Evolutionary conservation across 2,113 vertebrate genomes (phyloP).

Genomic region (Elaphurus davidianus): DNA sequence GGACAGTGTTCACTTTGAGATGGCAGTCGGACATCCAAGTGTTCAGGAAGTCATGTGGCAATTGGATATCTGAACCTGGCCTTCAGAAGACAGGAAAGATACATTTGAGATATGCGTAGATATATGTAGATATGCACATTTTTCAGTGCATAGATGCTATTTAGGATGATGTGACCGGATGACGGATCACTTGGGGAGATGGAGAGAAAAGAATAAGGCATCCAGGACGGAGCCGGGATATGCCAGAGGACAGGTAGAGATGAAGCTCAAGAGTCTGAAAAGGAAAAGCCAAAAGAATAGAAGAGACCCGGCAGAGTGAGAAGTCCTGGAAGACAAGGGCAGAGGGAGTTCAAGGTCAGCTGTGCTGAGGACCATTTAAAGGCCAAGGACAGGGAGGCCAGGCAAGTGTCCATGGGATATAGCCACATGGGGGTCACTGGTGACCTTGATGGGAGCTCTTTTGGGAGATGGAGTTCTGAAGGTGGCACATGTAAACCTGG

Average conservation of each 20-base stretch:
- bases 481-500: background rate
- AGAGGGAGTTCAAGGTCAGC: background rate
- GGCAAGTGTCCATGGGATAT: background rate
- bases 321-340: background rate
- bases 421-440: background rate
- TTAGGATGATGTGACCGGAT: background rate
- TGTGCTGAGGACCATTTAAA: background rate
- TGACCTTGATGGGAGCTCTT: background rate
- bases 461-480: background rate
- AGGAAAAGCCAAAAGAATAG: background rate
- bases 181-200: background rate
- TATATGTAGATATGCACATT: background rate
- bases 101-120: background rate
- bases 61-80: background rate
- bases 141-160: background rate
- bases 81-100: background rate
- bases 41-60: background rate
- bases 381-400: background rate
- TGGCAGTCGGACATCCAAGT: background rate
- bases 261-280: background rate
- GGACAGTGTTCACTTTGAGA: background rate
- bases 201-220: background rate
- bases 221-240: background rate
- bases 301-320: background rate
- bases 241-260: background rate